Evolutionary conservation across 2,797 vertebrate genomes (phyloP), one percentile per base, ranked within the genome.

Genomic region (Coregonus suidteri): DNA sequence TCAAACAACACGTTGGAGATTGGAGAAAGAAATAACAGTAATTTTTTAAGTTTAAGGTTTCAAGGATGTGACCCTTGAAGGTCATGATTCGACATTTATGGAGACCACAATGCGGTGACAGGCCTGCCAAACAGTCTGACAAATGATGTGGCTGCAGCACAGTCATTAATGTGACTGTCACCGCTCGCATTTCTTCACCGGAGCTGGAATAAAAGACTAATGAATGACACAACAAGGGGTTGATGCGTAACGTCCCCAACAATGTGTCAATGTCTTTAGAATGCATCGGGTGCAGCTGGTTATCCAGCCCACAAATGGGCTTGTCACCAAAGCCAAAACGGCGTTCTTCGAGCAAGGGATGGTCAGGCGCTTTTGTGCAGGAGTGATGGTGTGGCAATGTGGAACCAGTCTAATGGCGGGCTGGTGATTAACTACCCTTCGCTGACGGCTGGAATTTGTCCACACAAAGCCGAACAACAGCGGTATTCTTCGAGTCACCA

Each of bases 371-470:
- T 88, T 80, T 90, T 93, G 87, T 93, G 82, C 83, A 16, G 51
- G 84, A 86, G 82, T 82, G 84, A 86, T 81, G 87, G 87, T 90
- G 90, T 91, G 88, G 85, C 82, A 85, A 92, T 90, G 91, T 92
- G 92, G 90, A 93, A 92, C 90, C 85, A 76, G 84, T 79, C 83
- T 73, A 74, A 70, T 79, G 73, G 82, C 30, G 54, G 70, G 82
- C 80, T 75, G 81, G 74, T 84, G 87, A 88, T 92, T 92, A 92
- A 94, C 88, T 83, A 89, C 90, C 82, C 53, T 80, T 78, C 59
- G 53, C 62, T 14, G 74, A 89, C 75, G 84, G 75, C 75, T 82
- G 81, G 82, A 81, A 86, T 78, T 74, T 56, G 53, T 72, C 37
- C 78, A 81, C 77, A 86, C 79, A 86, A 86, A 84, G 86, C 67